Percentiles rank a stretch among this genome's conserved stretches.
Evolutionary conservation across 92 coral and sea anemone species (phyloP).

Genomic region (Paragorgia papillata): DNA sequence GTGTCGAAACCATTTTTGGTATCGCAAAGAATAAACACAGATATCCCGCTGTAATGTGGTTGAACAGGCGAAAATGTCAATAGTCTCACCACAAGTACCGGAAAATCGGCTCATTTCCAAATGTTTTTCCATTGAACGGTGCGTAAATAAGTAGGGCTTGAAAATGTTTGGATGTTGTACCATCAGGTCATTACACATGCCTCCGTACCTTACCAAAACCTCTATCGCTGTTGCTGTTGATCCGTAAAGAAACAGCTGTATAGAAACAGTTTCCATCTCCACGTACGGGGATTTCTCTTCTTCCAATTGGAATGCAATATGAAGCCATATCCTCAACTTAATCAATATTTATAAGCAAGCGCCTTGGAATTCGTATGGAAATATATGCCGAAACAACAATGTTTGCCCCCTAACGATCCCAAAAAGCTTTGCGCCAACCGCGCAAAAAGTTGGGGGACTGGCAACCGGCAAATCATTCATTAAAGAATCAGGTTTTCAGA

Average conservation of each 20-base stretch:
- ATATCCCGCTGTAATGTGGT: background rate
- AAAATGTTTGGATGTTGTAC: background rate
- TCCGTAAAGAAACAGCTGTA: background rate
- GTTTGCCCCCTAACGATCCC: background rate
- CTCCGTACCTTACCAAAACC: background rate
- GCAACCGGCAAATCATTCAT: conserved; percentile 6
- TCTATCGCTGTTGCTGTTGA: background rate
- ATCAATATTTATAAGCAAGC: background rate
- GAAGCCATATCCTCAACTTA: background rate
- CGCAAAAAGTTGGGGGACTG: no score
- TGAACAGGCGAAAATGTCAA: no score
- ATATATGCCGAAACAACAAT: background rate
- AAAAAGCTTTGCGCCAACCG: no score
- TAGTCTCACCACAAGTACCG: no score
- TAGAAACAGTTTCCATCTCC: no score
- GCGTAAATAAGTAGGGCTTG: no score
- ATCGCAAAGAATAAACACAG: background rate
- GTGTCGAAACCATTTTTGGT: background rate
- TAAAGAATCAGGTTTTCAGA: no score
- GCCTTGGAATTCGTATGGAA: background rate
- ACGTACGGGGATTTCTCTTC: background rate
- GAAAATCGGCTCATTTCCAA: no score
- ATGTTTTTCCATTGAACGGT: no score
- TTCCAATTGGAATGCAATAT: conserved; percentile 7
- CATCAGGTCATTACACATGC: background rate